Evolutionary conservation across 1,140 invertebrate genomes (phyloP), one percentile per base, ranked within the genome.

Genomic region (Phortica variegata): DNA sequence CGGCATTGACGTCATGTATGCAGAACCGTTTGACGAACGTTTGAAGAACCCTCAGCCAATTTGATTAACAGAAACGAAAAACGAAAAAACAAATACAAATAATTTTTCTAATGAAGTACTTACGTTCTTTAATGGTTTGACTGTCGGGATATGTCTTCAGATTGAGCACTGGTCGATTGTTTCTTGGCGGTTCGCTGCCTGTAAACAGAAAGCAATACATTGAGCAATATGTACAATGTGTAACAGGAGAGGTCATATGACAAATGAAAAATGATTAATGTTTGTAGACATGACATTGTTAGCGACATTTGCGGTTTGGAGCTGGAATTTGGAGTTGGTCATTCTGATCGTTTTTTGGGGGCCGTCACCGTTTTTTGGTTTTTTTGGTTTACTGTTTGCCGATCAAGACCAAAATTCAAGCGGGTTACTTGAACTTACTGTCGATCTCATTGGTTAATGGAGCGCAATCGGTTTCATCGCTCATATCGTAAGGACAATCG

Each of bases 111-210:
- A 15, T 38, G 8, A 5, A 34, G 33, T 34, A 85, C 87, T 87
- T 79, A 91, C 90, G 87, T 83, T 89, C 84, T 84, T 88, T 86
- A 33, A 91, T 87, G 23, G 82, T 84, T 77, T 91, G 88, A 31
- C 85, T 81, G 19, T 76, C 76, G 4, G 89, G 89, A 71, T 90
- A 89, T 0, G 88, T 90, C 73, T 81, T 87, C 40, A 92, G 71
- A 39, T 84, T 80, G 9, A 89, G 74, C 4, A 58, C 68, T 13
- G 74, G 60, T 18, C 52, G 54, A n/a, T 44, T n/a, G 13, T 7
- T 5, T 39, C 33, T 7, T 40, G 6, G 33, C 21, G 15, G 7
- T 20, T n/a, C 29, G 36, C 13, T 45, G 41, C 13, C 16, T 10
- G 34, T 8, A 37, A 10, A 37, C 8, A 10, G 16, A 37, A 37